Conservation (phyloP, 2,888 invertebrate genomes). For the Urechis unicinctus region DNA sequence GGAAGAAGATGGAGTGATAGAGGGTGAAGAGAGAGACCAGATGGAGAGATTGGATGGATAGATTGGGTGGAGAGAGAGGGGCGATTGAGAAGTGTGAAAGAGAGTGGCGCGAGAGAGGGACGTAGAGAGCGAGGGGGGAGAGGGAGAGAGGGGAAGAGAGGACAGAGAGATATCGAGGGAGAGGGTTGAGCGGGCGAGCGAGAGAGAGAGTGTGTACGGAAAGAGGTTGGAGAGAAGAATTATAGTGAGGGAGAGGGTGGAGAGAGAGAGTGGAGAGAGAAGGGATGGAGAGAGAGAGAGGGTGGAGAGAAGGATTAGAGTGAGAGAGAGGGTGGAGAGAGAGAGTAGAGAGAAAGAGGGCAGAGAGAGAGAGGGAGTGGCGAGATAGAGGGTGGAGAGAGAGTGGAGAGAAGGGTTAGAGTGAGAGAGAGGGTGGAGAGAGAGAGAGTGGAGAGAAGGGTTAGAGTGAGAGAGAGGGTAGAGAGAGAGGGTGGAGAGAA, state of each 20-base stretch:
- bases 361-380: no score
- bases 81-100: constrained; percentile 11
- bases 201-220: no score
- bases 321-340: neutral
- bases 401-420: no score
- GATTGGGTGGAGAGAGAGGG: no score
- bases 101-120: constrained; percentile 7
- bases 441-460: neutral
- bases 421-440: neutral
- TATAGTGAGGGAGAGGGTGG: no score
- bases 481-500: neutral
- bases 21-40: no score
- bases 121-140: neutral
- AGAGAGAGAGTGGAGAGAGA: neutral
- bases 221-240: no score
- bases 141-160: neutral
- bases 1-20: no score
- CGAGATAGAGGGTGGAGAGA: neutral
- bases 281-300: neutral
- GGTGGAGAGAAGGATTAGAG: neutral
- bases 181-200: no score
- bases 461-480: neutral
- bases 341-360: neutral
- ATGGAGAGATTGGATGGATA: no score
- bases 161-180: no score